Percentiles rank a stretch among this genome's conserved stretches.
Conservation (phyloP, 2,888 invertebrate genomes). For the Drosophila kambysellisi region DNA sequence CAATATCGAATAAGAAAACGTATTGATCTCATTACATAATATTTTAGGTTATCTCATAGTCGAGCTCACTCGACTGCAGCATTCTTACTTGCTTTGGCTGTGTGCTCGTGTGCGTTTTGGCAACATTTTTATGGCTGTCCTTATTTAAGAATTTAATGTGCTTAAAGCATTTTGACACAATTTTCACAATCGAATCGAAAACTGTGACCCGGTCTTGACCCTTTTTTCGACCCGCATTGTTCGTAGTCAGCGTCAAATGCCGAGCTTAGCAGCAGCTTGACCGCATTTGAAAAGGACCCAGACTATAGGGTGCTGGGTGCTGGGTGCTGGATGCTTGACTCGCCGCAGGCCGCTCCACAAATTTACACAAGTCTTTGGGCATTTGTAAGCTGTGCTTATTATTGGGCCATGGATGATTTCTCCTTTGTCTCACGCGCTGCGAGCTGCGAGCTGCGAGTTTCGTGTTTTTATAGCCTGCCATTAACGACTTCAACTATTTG, state of each 20-base stretch:
- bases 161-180: slow-evolving; percentile 64
- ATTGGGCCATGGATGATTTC: slow-evolving; percentile 23
- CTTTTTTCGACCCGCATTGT: slow-evolving; percentile 43
- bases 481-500: slow-evolving; percentile 69
- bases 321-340: background rate
- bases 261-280: slow-evolving; percentile 57
- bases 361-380: slow-evolving; percentile 59
- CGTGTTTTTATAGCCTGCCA: slow-evolving; percentile 57
- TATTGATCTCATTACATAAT: background rate
- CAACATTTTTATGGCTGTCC: slow-evolving; percentile 4
- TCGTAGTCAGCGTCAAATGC: slow-evolving; percentile 43
- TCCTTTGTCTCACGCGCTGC: slow-evolving; percentile 26
- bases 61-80: background rate
- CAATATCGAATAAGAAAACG: background rate
- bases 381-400: slow-evolving; percentile 56
- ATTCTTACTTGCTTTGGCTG: background rate
- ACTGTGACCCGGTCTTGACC: slow-evolving; percentile 45
- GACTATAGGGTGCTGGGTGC: background rate
- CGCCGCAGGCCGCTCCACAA: slow-evolving; percentile 36
- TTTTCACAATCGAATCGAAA: slow-evolving; percentile 54
- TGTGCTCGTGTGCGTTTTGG: background rate
- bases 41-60: background rate
- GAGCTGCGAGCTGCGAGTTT: slow-evolving; percentile 23
- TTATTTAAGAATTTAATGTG: slow-evolving; percentile 45
- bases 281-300: slow-evolving; percentile 37